phyloP scores from a whole-genome alignment of 2,113 vertebrate species.

The Porphyrio hochstetteri region DNA sequence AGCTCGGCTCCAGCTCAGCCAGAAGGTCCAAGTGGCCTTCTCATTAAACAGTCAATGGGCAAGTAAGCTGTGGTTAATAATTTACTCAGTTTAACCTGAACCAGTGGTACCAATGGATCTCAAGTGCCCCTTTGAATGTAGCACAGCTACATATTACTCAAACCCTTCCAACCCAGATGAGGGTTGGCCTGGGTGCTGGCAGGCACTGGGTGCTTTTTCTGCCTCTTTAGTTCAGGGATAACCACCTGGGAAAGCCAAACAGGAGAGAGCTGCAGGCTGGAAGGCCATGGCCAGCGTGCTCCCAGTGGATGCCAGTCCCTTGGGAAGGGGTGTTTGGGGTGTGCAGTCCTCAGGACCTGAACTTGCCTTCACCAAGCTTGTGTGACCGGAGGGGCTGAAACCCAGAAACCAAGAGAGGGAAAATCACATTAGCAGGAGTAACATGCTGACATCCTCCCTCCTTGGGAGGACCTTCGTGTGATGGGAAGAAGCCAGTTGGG shows the following conservation, averaged over 20 bases:
- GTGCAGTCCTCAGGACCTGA: fast-evolving
- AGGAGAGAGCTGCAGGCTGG: background rate
- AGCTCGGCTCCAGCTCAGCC: background rate
- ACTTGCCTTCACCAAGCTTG: fast-evolving
- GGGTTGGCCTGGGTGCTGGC: background rate
- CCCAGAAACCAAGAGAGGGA: background rate
- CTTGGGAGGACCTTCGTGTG: fast-evolving
- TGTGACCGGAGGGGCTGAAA: background rate
- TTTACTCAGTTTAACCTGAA: background rate
- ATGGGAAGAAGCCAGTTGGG: background rate
- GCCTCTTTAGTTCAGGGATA: background rate
- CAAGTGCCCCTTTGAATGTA: background rate
- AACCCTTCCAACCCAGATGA: background rate
- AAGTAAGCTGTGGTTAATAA: background rate
- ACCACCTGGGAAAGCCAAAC: fast-evolving
- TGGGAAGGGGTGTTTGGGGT: background rate
- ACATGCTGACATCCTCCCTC: background rate
- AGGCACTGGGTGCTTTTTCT: background rate
- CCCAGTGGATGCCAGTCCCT: fast-evolving
- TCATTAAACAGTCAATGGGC: background rate
- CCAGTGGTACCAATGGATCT: background rate
- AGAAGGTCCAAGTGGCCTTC: background rate
- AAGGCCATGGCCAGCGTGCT: fast-evolving
- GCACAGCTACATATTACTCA: background rate
- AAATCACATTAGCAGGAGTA: fast-evolving